Percentiles rank a stretch among this genome's conserved stretches.
Evolutionary conservation across 2,797 vertebrate genomes (phyloP).

Genomic region (Podargus strigoides): DNA sequence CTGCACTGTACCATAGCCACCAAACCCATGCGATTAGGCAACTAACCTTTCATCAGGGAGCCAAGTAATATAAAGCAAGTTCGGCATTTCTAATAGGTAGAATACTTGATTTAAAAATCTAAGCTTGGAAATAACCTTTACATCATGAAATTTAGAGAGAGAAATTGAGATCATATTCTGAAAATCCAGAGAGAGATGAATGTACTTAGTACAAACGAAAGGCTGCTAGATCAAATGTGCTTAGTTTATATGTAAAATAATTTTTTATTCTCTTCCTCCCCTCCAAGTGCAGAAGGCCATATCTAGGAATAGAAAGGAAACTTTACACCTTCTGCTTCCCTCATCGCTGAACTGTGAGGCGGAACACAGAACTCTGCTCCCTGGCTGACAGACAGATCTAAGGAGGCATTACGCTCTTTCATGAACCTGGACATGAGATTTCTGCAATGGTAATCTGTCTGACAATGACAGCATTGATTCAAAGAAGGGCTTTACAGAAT

Average conservation of each 20-base stretch:
- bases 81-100: constrained; percentile 24
- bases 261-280: not conserved
- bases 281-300: not conserved
- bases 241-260: not conserved
- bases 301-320: not conserved
- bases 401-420: not conserved
- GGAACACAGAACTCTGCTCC: not conserved
- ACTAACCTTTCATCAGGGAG: constrained; percentile 36
- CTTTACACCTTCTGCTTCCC: not conserved
- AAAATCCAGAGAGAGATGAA: not conserved
- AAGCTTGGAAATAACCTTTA: not conserved
- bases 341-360: not conserved
- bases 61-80: not conserved
- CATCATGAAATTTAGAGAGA: not conserved
- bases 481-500: not conserved
- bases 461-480: not conserved
- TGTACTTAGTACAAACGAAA: not conserved
- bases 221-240: not conserved
- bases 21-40: constrained; percentile 8
- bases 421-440: not conserved
- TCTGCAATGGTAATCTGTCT: not conserved
- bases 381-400: not conserved
- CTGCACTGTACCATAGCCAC: constrained; percentile 7
- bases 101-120: constrained; percentile 15
- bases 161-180: not conserved